phyloP scores from a whole-genome alignment of 2,797 vertebrate genomes.

The Hozukius guyotensis region DNA sequence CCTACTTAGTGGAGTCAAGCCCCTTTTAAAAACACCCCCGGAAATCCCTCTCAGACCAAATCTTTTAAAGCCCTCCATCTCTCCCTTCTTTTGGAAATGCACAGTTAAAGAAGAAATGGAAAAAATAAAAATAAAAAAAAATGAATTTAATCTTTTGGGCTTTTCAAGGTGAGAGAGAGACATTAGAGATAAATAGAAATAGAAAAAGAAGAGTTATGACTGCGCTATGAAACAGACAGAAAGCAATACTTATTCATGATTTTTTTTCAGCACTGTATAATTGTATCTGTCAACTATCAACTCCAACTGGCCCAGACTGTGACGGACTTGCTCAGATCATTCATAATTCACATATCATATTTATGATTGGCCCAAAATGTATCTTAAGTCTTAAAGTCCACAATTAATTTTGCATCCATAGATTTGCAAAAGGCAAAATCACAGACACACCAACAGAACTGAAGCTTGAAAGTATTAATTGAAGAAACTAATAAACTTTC shows the following conservation, averaged over 20 bases:
- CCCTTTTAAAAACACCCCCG: conserved; percentile 50
- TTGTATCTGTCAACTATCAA: neutral
- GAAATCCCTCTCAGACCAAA: conserved; percentile 57
- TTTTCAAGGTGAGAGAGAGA: neutral
- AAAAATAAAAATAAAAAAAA: conserved; percentile 14
- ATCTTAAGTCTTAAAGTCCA: neutral
- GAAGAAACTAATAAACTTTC: no score
- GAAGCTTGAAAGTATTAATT: neutral
- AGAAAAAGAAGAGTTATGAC: neutral
- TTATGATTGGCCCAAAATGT: no score
- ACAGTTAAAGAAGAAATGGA: conserved; percentile 48
- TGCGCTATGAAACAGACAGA: neutral
- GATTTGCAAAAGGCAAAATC: neutral
- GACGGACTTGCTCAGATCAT: neutral
- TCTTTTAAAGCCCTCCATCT: conserved; percentile 44
- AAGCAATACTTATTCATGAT: neutral
- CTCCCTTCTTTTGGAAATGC: conserved; percentile 9
- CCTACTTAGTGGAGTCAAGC: conserved; percentile 56
- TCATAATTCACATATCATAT: neutral
- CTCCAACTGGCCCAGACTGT: neutral
- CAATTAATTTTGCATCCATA: neutral
- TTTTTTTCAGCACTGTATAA: neutral
- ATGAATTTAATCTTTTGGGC: conserved; percentile 43
- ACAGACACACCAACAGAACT: neutral
- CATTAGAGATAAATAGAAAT: neutral